These are phyloP conservation scores for Sorex maritimensis DNA, from an alignment of 2,797 vertebrate species.

Conservation along the genomic window DNA sequence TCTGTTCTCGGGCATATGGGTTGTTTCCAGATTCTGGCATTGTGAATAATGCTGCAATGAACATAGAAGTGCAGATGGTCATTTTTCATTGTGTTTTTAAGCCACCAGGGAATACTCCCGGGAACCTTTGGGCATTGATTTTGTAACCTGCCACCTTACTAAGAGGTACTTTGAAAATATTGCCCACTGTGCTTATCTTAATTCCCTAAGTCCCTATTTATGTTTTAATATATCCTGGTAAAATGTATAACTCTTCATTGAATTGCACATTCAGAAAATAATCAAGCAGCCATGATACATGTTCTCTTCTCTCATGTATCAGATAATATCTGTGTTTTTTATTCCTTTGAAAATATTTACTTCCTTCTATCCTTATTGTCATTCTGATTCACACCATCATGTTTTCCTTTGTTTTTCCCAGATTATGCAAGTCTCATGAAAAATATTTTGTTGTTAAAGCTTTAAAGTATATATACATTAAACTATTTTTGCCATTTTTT, in stretches of 20 bases:
- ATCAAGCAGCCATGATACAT: not conserved
- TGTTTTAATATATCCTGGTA: not conserved
- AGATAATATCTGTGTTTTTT: conserved; percentile 18
- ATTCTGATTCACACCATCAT: not conserved
- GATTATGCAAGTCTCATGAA: not conserved
- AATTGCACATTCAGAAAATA: too few species aligned
- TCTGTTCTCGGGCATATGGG: too few species aligned
- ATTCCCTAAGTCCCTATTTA: not conserved
- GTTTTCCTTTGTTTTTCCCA: conserved; percentile 38
- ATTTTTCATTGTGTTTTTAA: too few species aligned
- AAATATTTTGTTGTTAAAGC: conserved; percentile 43
- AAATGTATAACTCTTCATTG: not conserved
- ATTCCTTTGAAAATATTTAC: not conserved
- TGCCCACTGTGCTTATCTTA: not conserved
- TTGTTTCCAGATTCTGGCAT: too few species aligned
- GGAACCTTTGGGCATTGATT: too few species aligned
- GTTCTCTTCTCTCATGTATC: not conserved
- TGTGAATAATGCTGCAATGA: too few species aligned
- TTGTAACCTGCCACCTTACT: not conserved
- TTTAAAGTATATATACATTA: not conserved
- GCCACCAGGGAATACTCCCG: too few species aligned
- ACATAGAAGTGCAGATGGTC: too few species aligned
- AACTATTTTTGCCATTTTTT: too few species aligned
- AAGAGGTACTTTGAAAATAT: conserved; percentile 35
- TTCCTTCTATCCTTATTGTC: conserved; percentile 7